Conservation (phyloP, 2,888 invertebrate species). For the Cenopis cana region DNA sequence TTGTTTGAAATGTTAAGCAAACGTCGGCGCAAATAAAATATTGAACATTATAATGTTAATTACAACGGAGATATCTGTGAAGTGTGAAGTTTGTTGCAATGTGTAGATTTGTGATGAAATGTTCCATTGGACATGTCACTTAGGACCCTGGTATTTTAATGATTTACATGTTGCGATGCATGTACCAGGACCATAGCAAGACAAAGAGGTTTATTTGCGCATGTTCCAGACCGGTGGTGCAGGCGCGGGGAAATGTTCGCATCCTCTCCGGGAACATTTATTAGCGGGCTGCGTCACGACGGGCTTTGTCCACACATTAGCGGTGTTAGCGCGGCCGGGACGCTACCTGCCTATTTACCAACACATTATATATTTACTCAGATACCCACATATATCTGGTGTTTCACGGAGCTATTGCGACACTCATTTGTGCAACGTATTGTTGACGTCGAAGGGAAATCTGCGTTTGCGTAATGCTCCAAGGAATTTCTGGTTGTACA, state of each 20-base stretch:
- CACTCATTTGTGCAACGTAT: conserved; percentile 74
- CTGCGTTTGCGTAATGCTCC: conserved; percentile 71
- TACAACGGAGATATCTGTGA: conserved; percentile 63
- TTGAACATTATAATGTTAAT: conserved; percentile 78
- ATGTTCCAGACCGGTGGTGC: conserved; percentile 51
- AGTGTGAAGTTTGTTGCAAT: conserved; percentile 56
- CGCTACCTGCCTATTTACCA: conserved; percentile 75
- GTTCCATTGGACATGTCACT: conserved; percentile 6
- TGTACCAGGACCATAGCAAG: conserved; percentile 25
- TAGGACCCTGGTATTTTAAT: not conserved
- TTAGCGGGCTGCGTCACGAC: conserved; percentile 82
- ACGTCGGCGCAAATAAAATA: conserved; percentile 79
- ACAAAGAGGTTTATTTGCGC: conserved; percentile 51
- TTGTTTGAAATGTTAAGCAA: conserved; percentile 79
- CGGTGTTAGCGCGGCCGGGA: conserved; percentile 72
- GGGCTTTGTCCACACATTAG: conserved; percentile 82
- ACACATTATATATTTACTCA: conserved; percentile 73
- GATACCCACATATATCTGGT: conserved; percentile 71
- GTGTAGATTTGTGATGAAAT: conserved; percentile 56
- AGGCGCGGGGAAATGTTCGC: conserved; percentile 61
- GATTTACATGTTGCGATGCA: conserved; percentile 28
- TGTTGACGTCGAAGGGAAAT: conserved; percentile 78
- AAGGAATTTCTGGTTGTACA: conserved; percentile 68
- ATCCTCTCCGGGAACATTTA: conserved; percentile 79
- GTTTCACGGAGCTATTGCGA: conserved; percentile 71